These are phyloP conservation scores for Strix aluco DNA, from an alignment of 2,113 vertebrate genomes.

Conservation along the genomic window DNA sequence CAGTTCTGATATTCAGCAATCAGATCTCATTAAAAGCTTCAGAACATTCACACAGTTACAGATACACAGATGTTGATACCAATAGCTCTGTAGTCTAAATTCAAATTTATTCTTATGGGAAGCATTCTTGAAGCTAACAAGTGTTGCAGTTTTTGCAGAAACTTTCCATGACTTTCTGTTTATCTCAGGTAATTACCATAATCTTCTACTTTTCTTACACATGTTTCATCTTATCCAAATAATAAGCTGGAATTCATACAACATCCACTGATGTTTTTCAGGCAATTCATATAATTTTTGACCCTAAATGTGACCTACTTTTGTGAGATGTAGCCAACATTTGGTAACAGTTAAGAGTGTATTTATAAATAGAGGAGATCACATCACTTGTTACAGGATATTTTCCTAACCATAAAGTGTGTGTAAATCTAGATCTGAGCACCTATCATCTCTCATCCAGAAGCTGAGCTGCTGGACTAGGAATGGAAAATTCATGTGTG, in stretches of 20 bases:
- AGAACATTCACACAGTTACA: neutral
- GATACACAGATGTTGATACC: neutral
- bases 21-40: neutral
- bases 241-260: neutral
- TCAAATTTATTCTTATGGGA: neutral
- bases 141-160: neutral
- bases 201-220: neutral
- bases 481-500: neutral
- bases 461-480: neutral
- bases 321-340: neutral
- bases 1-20: neutral
- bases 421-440: neutral
- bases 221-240: neutral
- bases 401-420: neutral
- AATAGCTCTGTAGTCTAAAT: neutral
- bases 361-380: neutral
- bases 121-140: neutral
- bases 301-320: neutral
- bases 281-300: neutral
- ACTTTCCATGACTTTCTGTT: neutral
- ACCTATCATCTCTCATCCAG: neutral
- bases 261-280: neutral
- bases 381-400: neutral
- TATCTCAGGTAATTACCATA: neutral
- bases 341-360: conserved; percentile 2